phyloP scores from a whole-genome alignment of 2,888 invertebrate species.

The Phalera bucephala region DNA sequence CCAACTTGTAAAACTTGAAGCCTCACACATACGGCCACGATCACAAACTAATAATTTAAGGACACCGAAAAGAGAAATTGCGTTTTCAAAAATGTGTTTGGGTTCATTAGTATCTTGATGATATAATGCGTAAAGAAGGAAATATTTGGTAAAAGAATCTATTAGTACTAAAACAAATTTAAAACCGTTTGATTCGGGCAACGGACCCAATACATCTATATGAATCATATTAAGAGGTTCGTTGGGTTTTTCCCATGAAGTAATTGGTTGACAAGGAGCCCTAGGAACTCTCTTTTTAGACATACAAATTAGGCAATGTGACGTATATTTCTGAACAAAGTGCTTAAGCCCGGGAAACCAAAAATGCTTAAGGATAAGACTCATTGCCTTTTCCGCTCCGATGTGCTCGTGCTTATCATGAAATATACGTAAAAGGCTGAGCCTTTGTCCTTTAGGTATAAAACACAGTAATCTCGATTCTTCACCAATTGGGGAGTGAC shows the following conservation, averaged over 20 bases:
- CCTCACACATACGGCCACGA: conserved; percentile 5
- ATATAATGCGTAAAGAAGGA: conserved; percentile 1
- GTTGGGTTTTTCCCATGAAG: too few species aligned
- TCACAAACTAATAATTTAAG: conserved; percentile 1
- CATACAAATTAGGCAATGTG: conserved; percentile 23
- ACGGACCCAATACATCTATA: too few species aligned
- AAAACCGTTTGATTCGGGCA: too few species aligned
- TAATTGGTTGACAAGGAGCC: too few species aligned
- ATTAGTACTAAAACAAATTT: too few species aligned
- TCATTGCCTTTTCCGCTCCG: conserved; percentile 16
- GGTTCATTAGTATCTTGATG: conserved; percentile 1
- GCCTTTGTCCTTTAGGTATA: conserved; percentile 29
- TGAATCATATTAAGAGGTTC: conserved; percentile 4
- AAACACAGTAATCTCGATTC: conserved; percentile 19
- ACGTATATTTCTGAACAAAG: conserved; percentile 21
- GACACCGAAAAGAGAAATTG: conserved; percentile 3
- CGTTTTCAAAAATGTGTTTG: background rate
- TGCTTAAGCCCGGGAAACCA: conserved; percentile 24
- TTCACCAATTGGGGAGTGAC: conserved; percentile 15
- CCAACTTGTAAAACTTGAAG: conserved; percentile 5
- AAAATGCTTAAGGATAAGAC: conserved; percentile 23
- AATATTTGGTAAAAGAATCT: conserved; percentile 3
- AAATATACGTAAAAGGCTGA: conserved; percentile 31
- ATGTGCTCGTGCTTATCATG: conserved; percentile 29
- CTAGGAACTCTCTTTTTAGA: too few species aligned